Percentiles rank a stretch among this genome's conserved stretches.
Conservation (phyloP, 2,797 vertebrate species). For the Tragelaphus eurycerus region DNA sequence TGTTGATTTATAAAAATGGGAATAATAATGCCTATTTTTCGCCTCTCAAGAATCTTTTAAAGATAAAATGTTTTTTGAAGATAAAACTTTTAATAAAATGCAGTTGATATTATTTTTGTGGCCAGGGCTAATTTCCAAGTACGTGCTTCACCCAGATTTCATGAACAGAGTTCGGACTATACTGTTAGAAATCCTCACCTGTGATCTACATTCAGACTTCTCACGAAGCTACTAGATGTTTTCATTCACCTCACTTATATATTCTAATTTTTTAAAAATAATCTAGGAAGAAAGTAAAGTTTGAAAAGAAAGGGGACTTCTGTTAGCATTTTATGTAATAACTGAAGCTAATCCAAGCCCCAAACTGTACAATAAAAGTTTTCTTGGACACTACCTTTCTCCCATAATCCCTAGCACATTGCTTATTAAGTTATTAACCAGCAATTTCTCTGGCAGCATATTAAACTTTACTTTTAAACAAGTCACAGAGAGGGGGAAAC, state of each 20-base stretch:
- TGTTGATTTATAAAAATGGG: slow-evolving; percentile 40
- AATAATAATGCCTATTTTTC: slow-evolving; percentile 40
- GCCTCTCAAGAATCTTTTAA: slow-evolving; percentile 31
- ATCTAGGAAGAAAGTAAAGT: slow-evolving; percentile 9
- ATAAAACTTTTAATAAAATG: slow-evolving; percentile 35
- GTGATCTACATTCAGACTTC: not conserved
- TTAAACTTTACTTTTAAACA: slow-evolving; percentile 73
- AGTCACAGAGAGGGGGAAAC: slow-evolving; percentile 70
- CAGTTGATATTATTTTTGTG: not conserved
- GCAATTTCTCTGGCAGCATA: slow-evolving; percentile 64
- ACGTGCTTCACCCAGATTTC: not conserved
- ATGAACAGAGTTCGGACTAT: not conserved
- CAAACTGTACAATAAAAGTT: slow-evolving; percentile 42
- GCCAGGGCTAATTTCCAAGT: not conserved
- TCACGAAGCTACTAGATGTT: slow-evolving; percentile 19
- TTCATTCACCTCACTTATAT: slow-evolving; percentile 19
- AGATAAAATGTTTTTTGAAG: slow-evolving; percentile 51
- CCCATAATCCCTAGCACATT: slow-evolving; percentile 67
- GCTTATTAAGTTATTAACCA: slow-evolving; percentile 75
- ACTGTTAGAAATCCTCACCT: not conserved
- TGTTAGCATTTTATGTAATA: slow-evolving; percentile 58
- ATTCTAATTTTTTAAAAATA: not conserved
- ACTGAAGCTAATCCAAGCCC: slow-evolving; percentile 14
- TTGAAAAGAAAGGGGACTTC: slow-evolving; percentile 57
- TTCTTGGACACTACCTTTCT: slow-evolving; percentile 66